These are phyloP conservation scores for Hoplias malabaricus DNA, from an alignment of 2,113 vertebrate species.

Conservation along the genomic window DNA sequence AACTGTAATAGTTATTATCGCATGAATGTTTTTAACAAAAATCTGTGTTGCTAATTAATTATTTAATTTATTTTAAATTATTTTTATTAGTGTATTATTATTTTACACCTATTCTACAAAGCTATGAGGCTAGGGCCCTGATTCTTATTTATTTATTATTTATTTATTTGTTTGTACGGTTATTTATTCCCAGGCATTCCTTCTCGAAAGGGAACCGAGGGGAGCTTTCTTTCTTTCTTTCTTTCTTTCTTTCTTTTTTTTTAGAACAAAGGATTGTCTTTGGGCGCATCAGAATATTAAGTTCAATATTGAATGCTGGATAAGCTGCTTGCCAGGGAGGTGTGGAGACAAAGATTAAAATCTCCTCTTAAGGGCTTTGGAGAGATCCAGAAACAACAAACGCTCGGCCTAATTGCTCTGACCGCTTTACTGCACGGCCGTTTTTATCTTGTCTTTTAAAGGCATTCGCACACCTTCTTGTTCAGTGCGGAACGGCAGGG, in stretches of 20 bases:
- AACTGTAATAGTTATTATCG: no score
- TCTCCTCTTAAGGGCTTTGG: slow-evolving; percentile 14
- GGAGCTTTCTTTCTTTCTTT: slow-evolving; percentile 23
- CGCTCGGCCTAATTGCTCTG: slow-evolving; percentile 13
- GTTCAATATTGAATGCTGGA: slow-evolving; percentile 49
- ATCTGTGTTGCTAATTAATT: no score
- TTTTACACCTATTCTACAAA: neutral
- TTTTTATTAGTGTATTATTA: neutral
- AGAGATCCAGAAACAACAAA: slow-evolving; percentile 27
- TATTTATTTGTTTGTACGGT: neutral
- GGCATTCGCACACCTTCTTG: neutral
- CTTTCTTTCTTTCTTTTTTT: no score
- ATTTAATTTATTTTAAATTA: neutral
- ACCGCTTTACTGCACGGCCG: slow-evolving; percentile 9
- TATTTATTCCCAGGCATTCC: neutral
- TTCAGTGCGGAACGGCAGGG: neutral
- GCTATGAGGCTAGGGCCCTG: neutral
- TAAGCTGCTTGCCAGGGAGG: slow-evolving; percentile 40
- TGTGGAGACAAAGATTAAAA: slow-evolving; percentile 38
- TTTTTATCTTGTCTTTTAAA: slow-evolving; percentile 10
- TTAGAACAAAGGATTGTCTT: slow-evolving; percentile 29
- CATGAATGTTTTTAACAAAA: no score
- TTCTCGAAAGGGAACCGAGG: slow-evolving; percentile 20
- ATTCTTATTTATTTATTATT: neutral
- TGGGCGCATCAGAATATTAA: slow-evolving; percentile 37